Conservation (phyloP, 2,797 vertebrate species). For the Lerista edwardsae region DNA sequence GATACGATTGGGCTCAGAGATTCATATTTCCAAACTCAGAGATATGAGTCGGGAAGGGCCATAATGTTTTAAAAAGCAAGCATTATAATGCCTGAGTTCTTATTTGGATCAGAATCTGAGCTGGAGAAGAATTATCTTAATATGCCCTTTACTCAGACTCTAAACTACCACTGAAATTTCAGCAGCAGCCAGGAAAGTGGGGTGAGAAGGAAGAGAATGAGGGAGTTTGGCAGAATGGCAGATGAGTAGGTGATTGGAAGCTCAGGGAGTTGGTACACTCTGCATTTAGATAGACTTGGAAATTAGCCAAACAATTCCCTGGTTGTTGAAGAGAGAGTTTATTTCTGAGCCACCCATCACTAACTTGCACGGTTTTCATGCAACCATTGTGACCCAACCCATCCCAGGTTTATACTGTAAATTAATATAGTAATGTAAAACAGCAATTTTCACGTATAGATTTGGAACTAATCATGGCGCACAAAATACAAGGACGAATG, state of each 20-base stretch:
- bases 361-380: not conserved
- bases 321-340: not conserved
- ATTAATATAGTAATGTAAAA: not conserved
- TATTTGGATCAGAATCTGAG: not conserved
- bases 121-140: not conserved
- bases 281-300: not conserved
- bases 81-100: not conserved
- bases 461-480: fast-evolving
- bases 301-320: not conserved
- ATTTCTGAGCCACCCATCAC: not conserved
- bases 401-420: not conserved
- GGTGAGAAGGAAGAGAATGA: too few relatives aligned
- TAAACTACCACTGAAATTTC: not conserved
- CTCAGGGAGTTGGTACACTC: not conserved
- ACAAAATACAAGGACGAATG: too few relatives aligned
- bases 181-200: not conserved
- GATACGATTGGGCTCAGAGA: not conserved
- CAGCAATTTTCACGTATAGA: not conserved
- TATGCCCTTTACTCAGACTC: not conserved
- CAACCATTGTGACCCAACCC: not conserved
- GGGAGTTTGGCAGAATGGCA: too few relatives aligned
- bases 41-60: not conserved
- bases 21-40: not conserved
- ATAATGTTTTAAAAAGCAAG: not conserved
- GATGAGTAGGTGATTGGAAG: too few relatives aligned